Evolutionary conservation across 2,888 invertebrate genomes (phyloP).

Genomic region (Coelogynopora nodosa): DNA sequence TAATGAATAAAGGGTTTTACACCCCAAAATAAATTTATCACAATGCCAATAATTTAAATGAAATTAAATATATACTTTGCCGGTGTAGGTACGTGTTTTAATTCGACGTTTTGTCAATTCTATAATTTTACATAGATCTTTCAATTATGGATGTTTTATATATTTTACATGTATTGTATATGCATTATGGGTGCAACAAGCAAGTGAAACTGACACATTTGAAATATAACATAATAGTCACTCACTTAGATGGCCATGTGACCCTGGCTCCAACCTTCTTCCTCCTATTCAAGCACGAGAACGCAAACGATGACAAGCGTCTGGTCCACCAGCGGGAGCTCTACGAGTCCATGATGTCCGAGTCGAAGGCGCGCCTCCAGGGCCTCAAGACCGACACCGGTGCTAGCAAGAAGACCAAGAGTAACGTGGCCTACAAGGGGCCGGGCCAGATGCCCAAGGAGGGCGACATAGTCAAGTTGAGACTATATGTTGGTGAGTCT

Average conservation of each 20-base stretch:
- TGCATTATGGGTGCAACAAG: too few species aligned
- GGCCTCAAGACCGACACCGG: constrained; percentile 67
- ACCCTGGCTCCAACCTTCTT: constrained; percentile 49
- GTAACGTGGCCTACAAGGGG: constrained; percentile 88
- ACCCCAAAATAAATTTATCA: too few species aligned
- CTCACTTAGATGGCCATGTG: constrained; percentile 52
- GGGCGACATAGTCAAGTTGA: constrained; percentile 83
- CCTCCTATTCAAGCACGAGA: constrained; percentile 69
- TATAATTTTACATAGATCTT: too few species aligned
- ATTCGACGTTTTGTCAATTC: too few species aligned
- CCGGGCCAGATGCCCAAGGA: constrained; percentile 87
- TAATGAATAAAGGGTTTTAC: too few species aligned
- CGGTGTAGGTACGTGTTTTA: too few species aligned
- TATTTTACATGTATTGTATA: too few species aligned
- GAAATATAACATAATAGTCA: too few species aligned
- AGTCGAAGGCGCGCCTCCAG: constrained; percentile 83
- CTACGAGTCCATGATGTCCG: constrained; percentile 81
- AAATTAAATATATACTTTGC: too few species aligned
- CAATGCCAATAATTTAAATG: too few species aligned
- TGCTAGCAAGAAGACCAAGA: constrained; percentile 69
- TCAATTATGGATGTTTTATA: too few species aligned
- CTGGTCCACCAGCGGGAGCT: constrained; percentile 93
- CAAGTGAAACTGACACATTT: too few species aligned
- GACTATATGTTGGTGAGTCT: constrained; percentile 83
- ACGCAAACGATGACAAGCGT: constrained; percentile 91